phyloP scores from a whole-genome alignment of 2,888 invertebrate genomes.

The Diogma glabrata region DNA sequence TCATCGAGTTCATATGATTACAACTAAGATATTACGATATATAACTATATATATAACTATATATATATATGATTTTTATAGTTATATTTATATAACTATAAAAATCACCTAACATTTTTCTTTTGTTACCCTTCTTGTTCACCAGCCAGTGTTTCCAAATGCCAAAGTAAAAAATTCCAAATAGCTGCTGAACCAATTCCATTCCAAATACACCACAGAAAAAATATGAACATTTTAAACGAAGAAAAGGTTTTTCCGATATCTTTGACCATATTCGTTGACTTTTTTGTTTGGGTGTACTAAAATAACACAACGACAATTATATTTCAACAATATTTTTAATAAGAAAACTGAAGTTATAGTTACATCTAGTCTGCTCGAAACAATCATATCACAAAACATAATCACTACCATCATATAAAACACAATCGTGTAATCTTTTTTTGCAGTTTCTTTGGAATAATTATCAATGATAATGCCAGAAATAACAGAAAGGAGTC shows the following conservation, averaged over 20 bases:
- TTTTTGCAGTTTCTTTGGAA: conserved; percentile 49
- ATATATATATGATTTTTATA: background rate
- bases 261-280: conserved; percentile 55
- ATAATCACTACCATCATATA: conserved; percentile 58
- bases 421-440: conserved; percentile 73
- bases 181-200: conserved; percentile 75
- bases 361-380: conserved; percentile 36
- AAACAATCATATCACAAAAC: conserved; percentile 51
- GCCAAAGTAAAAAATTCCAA: conserved; percentile 84
- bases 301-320: conserved; percentile 35
- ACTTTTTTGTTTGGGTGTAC: conserved; percentile 52
- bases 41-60: background rate
- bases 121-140: conserved; percentile 30
- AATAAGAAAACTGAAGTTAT: conserved; percentile 14
- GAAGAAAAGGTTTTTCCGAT: conserved; percentile 54
- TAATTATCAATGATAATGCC: conserved; percentile 67
- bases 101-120: conserved; percentile 35
- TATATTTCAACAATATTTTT: too few relatives aligned
- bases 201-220: conserved; percentile 67
- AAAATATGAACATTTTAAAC: conserved; percentile 57
- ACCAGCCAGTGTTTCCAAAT: conserved; percentile 58
- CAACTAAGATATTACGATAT: conserved; percentile 23
- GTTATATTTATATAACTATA: conserved; percentile 24
- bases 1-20: conserved; percentile 44
- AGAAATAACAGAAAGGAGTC: conserved; percentile 59